A percentile compares a stretch with the other conserved stretches of the same genome.
phyloP scores from a whole-genome alignment of 2,797 vertebrate genomes.

The Labeo calbasu region DNA sequence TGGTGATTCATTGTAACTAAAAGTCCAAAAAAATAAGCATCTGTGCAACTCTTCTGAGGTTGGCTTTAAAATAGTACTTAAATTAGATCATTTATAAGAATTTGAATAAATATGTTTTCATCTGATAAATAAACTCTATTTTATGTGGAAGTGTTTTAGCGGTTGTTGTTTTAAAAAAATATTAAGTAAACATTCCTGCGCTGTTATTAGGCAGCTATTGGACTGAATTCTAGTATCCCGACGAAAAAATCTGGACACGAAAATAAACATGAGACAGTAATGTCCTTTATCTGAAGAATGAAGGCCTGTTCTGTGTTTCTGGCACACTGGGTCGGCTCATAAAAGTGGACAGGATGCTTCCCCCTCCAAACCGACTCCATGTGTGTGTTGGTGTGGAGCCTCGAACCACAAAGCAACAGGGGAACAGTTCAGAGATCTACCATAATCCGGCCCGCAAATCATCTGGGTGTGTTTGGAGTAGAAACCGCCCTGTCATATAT shows the following conservation, averaged over 20 bases:
- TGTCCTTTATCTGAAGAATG: conserved; percentile 24
- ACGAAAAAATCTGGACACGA: conserved; percentile 17
- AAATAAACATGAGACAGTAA: conserved; percentile 10
- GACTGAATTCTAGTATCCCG: not conserved
- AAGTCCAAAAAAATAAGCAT: not conserved
- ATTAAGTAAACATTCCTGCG: not conserved
- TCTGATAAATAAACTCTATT: too few relatives aligned
- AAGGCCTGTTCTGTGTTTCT: conserved; percentile 42
- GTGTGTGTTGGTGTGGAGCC: conserved; percentile 55
- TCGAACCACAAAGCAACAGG: conserved; percentile 37
- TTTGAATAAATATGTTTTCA: too few relatives aligned
- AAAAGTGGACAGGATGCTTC: conserved; percentile 40
- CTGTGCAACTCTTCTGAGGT: not conserved
- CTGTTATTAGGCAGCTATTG: not conserved
- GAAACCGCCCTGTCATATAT: conserved; percentile 38
- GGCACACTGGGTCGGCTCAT: conserved; percentile 11
- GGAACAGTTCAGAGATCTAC: conserved; percentile 39
- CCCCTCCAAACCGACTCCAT: conserved; percentile 51
- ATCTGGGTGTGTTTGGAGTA: conserved; percentile 31
- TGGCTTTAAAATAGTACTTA: too few relatives aligned
- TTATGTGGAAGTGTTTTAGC: not conserved
- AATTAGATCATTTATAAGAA: too few relatives aligned
- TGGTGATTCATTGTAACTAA: not conserved
- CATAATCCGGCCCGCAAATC: conserved; percentile 46
- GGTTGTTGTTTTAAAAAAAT: not conserved